Conservation (phyloP, 2,888 invertebrate species). For the Xanthorhoe spadicearia region DNA sequence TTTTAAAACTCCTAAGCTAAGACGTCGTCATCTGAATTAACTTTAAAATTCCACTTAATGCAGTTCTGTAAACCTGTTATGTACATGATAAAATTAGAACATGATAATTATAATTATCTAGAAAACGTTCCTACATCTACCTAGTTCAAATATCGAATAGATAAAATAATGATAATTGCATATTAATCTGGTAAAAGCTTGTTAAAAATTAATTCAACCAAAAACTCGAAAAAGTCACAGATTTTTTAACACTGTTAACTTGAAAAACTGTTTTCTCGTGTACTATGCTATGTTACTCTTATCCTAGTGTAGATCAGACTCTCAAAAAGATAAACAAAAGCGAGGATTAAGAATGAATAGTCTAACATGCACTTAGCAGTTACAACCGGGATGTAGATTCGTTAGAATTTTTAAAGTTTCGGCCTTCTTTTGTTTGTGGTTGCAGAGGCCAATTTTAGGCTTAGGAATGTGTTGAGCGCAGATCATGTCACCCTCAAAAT, state of each 20-base stretch:
- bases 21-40: no score
- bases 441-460: slow-evolving; percentile 9
- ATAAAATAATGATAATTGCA: no score
- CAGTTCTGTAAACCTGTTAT: no score
- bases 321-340: slow-evolving; percentile 76
- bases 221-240: background rate
- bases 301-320: slow-evolving; percentile 58
- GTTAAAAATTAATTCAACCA: no score
- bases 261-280: background rate
- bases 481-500: no score
- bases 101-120: no score
- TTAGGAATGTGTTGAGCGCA: background rate
- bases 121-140: no score
- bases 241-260: background rate
- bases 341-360: slow-evolving; percentile 75
- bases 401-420: slow-evolving; percentile 59
- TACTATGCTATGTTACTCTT: slow-evolving; percentile 24
- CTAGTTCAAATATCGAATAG: no score
- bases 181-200: no score
- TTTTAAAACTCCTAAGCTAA: no score
- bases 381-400: slow-evolving; percentile 62
- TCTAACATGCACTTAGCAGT: slow-evolving; percentile 69
- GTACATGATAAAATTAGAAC: no score
- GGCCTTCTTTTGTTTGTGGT: slow-evolving; percentile 25
- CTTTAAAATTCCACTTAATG: no score